phyloP scores from a whole-genome alignment of 2,797 vertebrate genomes.

The Psittacula derbiana region DNA sequence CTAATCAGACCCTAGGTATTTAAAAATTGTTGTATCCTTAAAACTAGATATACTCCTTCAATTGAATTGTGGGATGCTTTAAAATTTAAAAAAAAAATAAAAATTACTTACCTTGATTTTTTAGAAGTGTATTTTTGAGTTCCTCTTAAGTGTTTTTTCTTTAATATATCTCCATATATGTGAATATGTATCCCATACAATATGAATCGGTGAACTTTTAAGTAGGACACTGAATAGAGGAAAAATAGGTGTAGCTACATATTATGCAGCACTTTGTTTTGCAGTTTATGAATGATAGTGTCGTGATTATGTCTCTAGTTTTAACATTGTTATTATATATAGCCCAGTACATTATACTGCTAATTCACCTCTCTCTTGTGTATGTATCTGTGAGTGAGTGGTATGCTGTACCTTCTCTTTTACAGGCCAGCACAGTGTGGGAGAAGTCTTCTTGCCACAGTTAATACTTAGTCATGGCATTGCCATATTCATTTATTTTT shows the following conservation, averaged over 20 bases:
- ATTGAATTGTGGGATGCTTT: not conserved
- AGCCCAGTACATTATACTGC: not conserved
- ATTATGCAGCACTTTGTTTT: not conserved
- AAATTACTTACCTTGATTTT: not conserved
- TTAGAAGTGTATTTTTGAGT: not conserved
- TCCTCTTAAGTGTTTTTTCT: not conserved
- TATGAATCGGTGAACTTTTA: not conserved
- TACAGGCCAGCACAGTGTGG: not conserved
- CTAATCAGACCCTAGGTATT: not conserved
- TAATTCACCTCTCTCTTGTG: not conserved
- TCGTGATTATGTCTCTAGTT: not conserved
- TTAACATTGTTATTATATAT: not conserved
- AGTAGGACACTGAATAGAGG: not conserved
- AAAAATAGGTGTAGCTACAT: not conserved
- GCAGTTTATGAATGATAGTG: not conserved
- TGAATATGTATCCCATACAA: not conserved
- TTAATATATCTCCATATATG: not conserved
- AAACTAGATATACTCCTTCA: not conserved
- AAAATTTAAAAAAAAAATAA: not conserved
- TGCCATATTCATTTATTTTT: not conserved
- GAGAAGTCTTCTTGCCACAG: not conserved
- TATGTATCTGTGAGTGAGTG: not conserved
- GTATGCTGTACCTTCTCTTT: not conserved
- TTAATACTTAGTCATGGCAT: not conserved
- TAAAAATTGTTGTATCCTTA: not conserved